Percentiles rank a stretch among this genome's conserved stretches.
Evolutionary conservation across 2,797 vertebrate genomes (phyloP).

Genomic region (Mormyrus proboscirostris): DNA sequence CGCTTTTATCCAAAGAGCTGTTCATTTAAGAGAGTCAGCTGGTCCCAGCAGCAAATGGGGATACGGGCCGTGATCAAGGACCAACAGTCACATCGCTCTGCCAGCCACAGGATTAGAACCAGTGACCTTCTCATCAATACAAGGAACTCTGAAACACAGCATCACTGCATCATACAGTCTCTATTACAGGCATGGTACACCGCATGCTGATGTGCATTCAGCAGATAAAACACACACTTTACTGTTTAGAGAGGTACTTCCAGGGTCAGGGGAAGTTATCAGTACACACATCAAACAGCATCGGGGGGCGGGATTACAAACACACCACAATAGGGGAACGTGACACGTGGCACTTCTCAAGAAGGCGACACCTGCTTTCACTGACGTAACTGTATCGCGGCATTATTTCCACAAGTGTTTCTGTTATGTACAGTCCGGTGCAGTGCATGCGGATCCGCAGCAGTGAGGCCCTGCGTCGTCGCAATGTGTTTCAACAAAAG

Average conservation of each 20-base stretch:
- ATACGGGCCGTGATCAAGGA: background rate
- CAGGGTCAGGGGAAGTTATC: background rate
- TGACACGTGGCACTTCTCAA: background rate
- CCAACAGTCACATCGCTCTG: background rate
- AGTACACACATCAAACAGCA: background rate
- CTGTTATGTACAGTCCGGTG: background rate
- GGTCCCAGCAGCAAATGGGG: background rate
- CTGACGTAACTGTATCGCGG: background rate
- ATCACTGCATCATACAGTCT: background rate
- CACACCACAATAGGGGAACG: background rate
- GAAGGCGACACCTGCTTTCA: background rate
- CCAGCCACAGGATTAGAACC: background rate
- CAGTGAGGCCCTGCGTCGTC: background rate
- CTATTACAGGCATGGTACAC: background rate
- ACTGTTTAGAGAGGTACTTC: background rate
- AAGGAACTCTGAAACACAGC: background rate
- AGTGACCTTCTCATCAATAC: background rate
- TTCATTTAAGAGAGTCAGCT: background rate
- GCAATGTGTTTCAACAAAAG: background rate
- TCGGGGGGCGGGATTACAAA: background rate
- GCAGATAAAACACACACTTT: background rate
- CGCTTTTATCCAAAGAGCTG: background rate
- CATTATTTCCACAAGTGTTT: background rate
- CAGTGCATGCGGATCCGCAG: background rate
- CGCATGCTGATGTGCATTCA: background rate